Base-by-base conservation (phyloP, 2,888 invertebrate genomes). In the Hemistola chrysoprasaria region DNA sequence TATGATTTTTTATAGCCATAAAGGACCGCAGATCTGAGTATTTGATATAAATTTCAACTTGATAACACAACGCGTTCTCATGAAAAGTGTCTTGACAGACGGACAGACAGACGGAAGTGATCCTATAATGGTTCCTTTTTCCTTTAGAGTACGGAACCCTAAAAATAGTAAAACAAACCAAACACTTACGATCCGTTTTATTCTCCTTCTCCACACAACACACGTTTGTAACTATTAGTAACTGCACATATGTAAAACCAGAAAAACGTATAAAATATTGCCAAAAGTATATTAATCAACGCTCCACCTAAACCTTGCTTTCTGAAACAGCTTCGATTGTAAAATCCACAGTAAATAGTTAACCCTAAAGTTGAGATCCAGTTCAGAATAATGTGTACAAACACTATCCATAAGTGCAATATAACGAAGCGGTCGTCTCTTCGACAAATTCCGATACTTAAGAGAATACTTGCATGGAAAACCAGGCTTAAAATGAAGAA, bases 241-340 rank as follows among this genome's bases (percentile, higher is more conserved):
- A 38, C 30, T 8, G 65, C 8, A 6, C 62, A 40, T 6, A 62
- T 35, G 37, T 70, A 71, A 2, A 32, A 16, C 68, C 65, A 69
- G 22, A 59, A 31, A 0, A 53, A 1, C 0, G 62, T 44, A 37
- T 69, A 71, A 3, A 56, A 50, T 0, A 45, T 3, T 8, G 53
- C 47, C 4, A 62, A 4, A 2, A 63, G 8, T 3, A 60, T 11
- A 1, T 49, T 32, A 1, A 50, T 38, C 1, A 65, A 27, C 0
- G 48, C 50, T 29, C 59, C 42, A 1, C 51, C 60, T 0, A 50
- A 11, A 0, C 66, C 63, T 4, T 56, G 50, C 0, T 39, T 49
- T 41, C 57, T 44, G 20, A 71, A 71, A 41, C 71, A 71, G 4
- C 24, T 34, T 3, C 22, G 3, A 3, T 56, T 47, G 1, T 55